A percentile compares a stretch with the other conserved stretches of the same genome.
Conservation (phyloP, 2,888 invertebrate genomes). For the Parelbella ahira region DNA sequence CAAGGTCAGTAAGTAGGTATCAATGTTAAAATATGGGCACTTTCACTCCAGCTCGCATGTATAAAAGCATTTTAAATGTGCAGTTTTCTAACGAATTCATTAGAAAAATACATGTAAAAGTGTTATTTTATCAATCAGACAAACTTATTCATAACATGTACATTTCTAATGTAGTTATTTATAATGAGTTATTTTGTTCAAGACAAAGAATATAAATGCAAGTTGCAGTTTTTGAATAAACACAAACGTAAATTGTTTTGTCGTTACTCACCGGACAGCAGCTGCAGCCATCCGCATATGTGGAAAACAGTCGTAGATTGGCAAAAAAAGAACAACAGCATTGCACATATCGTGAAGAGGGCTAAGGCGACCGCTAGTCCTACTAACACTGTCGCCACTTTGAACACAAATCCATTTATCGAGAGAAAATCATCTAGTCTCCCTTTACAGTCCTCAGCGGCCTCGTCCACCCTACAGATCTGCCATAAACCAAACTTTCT, state of each 20-base stretch:
- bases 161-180: no score
- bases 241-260: constrained; percentile 10
- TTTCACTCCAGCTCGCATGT: constrained; percentile 13
- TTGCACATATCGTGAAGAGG: constrained; percentile 91
- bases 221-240: neutral
- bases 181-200: no score
- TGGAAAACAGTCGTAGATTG: constrained; percentile 95
- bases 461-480: constrained; percentile 89
- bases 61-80: no score
- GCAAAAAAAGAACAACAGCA: constrained; percentile 96
- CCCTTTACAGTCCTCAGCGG: constrained; percentile 91
- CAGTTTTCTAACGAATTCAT: no score
- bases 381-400: constrained; percentile 93
- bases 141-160: no score
- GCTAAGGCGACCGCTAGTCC: constrained; percentile 92
- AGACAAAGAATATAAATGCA: constrained; percentile 16
- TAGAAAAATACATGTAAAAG: no score
- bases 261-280: constrained; percentile 91
- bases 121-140: no score
- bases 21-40: constrained; percentile 21
- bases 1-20: constrained; percentile 20
- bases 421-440: constrained; percentile 90
- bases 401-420: constrained; percentile 90
- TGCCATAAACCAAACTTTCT: constrained; percentile 97
- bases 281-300: constrained; percentile 96